These are phyloP conservation scores for Cataglyphis cursor DNA, from an alignment of 2,888 invertebrate genomes.

Conservation along the genomic window DNA sequence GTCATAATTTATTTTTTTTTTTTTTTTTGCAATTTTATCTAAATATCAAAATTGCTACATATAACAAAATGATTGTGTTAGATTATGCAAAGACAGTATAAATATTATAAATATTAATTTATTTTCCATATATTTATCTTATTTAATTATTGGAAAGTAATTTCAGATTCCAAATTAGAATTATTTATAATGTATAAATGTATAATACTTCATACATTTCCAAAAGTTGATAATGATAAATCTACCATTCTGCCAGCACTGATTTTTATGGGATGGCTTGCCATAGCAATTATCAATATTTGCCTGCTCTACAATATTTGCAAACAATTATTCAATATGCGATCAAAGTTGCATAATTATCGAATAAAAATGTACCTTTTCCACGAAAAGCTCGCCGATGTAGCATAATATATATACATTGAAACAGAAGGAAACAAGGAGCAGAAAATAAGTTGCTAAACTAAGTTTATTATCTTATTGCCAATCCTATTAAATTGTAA, in stretches of 20 bases:
- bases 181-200: background rate
- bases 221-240: constrained; percentile 77
- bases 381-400: constrained; percentile 69
- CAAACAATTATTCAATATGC: background rate
- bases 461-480: constrained; percentile 49
- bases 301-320: constrained; percentile 58
- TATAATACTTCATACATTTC: constrained; percentile 51
- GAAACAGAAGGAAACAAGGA: constrained; percentile 65
- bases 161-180: background rate
- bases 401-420: constrained; percentile 73
- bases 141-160: background rate
- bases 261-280: constrained; percentile 76
- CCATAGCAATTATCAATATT: constrained; percentile 75
- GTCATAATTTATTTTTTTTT: background rate
- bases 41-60: background rate
- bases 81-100: background rate
- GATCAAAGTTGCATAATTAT: background rate
- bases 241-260: constrained; percentile 78
- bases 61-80: background rate
- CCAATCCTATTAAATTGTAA: constrained; percentile 63
- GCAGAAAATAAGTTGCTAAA: constrained; percentile 53
- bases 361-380: constrained; percentile 62
- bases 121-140: background rate
- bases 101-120: background rate
- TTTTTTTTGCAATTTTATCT: background rate